These are phyloP conservation scores for Leptobrachium ailaonicum DNA, from an alignment of 2,113 vertebrate genomes.

Conservation along the genomic window DNA sequence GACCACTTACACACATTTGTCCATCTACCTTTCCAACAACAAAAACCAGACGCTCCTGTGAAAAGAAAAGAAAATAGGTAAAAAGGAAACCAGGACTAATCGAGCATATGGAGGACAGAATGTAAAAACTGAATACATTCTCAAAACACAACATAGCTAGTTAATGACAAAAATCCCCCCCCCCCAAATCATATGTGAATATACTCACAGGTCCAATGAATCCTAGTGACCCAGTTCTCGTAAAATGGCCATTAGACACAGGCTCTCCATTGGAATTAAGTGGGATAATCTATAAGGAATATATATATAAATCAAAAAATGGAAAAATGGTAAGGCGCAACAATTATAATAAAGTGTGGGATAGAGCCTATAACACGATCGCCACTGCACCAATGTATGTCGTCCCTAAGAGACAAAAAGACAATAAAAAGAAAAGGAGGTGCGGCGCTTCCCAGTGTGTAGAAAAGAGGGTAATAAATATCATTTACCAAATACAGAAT, in stretches of 20 bases:
- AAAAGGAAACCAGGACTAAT: constrained; percentile 50
- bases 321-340: no score
- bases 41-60: constrained; percentile 71
- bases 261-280: constrained; percentile 78
- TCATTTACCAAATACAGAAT: no score
- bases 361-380: no score
- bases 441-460: no score
- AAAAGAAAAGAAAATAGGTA: constrained; percentile 21
- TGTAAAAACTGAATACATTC: no score
- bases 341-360: no score
- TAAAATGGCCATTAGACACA: constrained; percentile 86
- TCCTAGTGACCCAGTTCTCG: constrained; percentile 88
- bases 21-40: constrained; percentile 94
- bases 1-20: constrained; percentile 89
- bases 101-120: background rate
- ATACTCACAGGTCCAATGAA: constrained; percentile 85
- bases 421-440: no score
- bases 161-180: background rate
- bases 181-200: background rate
- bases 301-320: no score
- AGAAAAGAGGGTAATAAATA: no score
- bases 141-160: constrained; percentile 18
- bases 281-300: constrained; percentile 80
- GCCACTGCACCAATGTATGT: no score
- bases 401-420: no score